These are phyloP conservation scores for Amphiprion ocellaris DNA, from an alignment of 2,113 vertebrate genomes.

Conservation along the genomic window DNA sequence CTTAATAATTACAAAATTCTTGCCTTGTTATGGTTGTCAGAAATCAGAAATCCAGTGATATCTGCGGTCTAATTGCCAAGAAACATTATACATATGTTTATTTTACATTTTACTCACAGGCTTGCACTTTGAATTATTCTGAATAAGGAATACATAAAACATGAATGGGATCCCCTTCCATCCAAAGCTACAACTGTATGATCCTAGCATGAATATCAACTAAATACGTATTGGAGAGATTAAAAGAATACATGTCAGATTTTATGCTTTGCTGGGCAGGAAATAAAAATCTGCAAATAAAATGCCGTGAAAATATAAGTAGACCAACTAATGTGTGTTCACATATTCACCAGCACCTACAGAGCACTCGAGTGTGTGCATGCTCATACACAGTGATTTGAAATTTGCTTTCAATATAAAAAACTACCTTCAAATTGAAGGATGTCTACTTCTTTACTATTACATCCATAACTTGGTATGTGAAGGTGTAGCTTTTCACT, in stretches of 20 bases:
- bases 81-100: not conserved
- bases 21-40: not conserved
- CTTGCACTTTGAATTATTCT: not conserved
- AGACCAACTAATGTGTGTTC: not conserved
- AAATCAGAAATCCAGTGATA: not conserved
- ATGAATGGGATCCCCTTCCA: conserved; percentile 6
- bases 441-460: not conserved
- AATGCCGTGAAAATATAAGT: not conserved
- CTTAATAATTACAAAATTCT: not conserved
- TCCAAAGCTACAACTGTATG: not conserved
- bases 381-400: not conserved
- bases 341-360: not conserved
- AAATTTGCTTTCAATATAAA: conserved; percentile 2
- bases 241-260: conserved; percentile 16
- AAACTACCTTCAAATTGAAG: not conserved
- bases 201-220: conserved; percentile 19
- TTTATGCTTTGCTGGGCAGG: not conserved
- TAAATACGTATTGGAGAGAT: conserved; percentile 23
- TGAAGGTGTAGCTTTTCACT: conserved; percentile 13
- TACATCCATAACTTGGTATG: not conserved
- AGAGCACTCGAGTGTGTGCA: not conserved
- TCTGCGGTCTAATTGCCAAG: not conserved
- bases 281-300: conserved; percentile 2
- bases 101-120: not conserved
- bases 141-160: not conserved